Evolutionary conservation across 2,113 vertebrate genomes (phyloP).

Genomic region (Pimephales promelas): DNA sequence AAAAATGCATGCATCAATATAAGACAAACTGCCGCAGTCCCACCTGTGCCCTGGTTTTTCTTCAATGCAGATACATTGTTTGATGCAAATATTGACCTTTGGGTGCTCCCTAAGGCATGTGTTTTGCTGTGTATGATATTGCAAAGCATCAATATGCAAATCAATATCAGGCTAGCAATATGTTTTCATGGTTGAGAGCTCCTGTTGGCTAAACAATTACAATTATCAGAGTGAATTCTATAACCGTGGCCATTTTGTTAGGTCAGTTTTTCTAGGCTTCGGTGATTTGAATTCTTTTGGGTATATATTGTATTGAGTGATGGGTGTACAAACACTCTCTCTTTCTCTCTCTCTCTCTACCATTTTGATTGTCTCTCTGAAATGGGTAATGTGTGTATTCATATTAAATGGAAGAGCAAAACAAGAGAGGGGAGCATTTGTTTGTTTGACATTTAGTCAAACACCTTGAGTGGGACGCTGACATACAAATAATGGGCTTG

Average conservation of each 20-base stretch:
- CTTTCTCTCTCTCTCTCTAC: not conserved
- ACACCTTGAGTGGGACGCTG: constrained; percentile 18
- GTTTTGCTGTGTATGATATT: constrained; percentile 40
- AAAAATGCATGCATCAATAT: not conserved
- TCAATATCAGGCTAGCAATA: constrained; percentile 27
- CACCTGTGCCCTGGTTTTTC: constrained; percentile 16
- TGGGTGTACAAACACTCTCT: not conserved
- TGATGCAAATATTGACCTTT: constrained; percentile 54
- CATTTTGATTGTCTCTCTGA: constrained; percentile 13
- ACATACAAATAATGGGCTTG: constrained; percentile 22
- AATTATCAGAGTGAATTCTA: constrained; percentile 6
- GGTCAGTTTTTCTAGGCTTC: not conserved
- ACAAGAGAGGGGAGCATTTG: not conserved
- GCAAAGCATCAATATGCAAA: constrained; percentile 34
- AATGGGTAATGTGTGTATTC: not conserved
- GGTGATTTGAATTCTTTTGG: not conserved
- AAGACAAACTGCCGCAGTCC: not conserved
- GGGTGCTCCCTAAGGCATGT: constrained; percentile 5
- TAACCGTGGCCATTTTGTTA: not conserved
- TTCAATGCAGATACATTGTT: not conserved
- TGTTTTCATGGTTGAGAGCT: constrained; percentile 28
- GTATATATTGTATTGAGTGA: constrained; percentile 24
- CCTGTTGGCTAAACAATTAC: constrained; percentile 20
- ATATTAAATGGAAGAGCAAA: not conserved
- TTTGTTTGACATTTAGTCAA: constrained; percentile 39